These are phyloP conservation scores for Lutjanus campechanus DNA, from an alignment of 2,797 vertebrate genomes.

Conservation along the genomic window DNA sequence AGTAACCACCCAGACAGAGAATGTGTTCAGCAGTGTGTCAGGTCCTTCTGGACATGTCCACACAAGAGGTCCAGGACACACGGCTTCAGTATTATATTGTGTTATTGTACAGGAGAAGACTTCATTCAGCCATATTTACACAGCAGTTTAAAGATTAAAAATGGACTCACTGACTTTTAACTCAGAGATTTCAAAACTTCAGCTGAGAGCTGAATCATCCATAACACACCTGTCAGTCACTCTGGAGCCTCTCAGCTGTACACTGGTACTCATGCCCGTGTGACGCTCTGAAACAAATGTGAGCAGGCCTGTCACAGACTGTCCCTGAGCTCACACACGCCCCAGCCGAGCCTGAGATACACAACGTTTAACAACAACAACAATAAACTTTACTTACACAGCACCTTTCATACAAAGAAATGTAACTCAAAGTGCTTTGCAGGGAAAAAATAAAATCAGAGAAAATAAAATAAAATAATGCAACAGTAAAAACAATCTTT, in stretches of 20 bases:
- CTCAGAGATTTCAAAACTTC: neutral
- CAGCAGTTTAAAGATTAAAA: neutral
- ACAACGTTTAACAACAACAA: too few species aligned
- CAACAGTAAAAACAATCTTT: too few species aligned
- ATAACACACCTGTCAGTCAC: neutral
- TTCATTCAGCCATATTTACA: neutral
- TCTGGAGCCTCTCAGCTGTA: neutral
- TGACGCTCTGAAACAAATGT: neutral
- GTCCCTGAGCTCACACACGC: neutral
- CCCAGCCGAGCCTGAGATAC: too few species aligned
- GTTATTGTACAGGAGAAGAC: neutral
- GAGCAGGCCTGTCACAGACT: neutral
- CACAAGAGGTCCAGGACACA: neutral
- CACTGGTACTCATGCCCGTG: too few species aligned
- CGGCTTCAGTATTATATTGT: neutral
- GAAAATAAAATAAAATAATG: too few species aligned
- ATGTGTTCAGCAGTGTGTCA: neutral
- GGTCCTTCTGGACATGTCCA: neutral
- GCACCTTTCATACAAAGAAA: too few species aligned
- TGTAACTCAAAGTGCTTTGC: too few species aligned
- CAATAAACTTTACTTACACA: too few species aligned
- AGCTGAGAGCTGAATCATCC: neutral
- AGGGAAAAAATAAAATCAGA: too few species aligned
- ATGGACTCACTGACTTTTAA: neutral
- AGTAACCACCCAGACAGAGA: slow-evolving; percentile 21